Percentiles rank a stretch among this genome's conserved stretches.
These are phyloP conservation scores for Speoplatyrhinus poulsoni DNA, from an alignment of 2,113 vertebrate species.

Conservation along the genomic window DNA sequence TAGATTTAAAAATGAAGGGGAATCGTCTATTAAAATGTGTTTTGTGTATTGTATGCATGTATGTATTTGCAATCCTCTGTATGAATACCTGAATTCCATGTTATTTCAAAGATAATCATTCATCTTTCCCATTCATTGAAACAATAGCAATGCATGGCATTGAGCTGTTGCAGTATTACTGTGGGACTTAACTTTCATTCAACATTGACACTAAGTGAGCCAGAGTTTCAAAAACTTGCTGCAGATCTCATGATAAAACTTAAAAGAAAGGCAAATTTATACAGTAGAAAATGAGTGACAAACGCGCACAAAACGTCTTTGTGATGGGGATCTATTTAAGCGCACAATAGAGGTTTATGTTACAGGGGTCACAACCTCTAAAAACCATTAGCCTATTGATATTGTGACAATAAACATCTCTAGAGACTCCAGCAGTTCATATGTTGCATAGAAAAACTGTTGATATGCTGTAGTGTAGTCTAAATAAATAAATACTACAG, in stretches of 20 bases:
- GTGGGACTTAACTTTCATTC: too few relatives aligned
- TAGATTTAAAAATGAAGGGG: constrained; percentile 34
- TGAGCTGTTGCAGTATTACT: too few relatives aligned
- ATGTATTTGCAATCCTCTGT: constrained; percentile 7
- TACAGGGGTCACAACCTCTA: constrained; percentile 53
- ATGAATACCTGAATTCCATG: background rate
- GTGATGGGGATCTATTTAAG: background rate
- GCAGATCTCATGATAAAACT: too few relatives aligned
- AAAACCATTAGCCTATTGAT: constrained; percentile 63
- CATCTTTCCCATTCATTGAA: too few relatives aligned
- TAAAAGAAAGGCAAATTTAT: too few relatives aligned
- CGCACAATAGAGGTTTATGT: constrained; percentile 59
- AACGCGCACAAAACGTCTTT: background rate
- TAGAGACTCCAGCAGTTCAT: constrained; percentile 33
- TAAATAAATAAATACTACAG: constrained; percentile 8
- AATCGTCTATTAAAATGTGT: constrained; percentile 15
- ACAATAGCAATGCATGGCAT: too few relatives aligned
- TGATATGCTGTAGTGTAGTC: constrained; percentile 45
- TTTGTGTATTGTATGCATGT: background rate
- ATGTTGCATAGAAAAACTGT: constrained; percentile 17
- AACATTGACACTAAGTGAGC: too few relatives aligned
- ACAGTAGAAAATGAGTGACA: too few relatives aligned
- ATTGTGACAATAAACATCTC: constrained; percentile 60
- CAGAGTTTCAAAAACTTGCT: too few relatives aligned
- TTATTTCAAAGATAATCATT: too few relatives aligned